Conservation (phyloP, 2,797 vertebrate species). For the Chloroceryle inda region DNA sequence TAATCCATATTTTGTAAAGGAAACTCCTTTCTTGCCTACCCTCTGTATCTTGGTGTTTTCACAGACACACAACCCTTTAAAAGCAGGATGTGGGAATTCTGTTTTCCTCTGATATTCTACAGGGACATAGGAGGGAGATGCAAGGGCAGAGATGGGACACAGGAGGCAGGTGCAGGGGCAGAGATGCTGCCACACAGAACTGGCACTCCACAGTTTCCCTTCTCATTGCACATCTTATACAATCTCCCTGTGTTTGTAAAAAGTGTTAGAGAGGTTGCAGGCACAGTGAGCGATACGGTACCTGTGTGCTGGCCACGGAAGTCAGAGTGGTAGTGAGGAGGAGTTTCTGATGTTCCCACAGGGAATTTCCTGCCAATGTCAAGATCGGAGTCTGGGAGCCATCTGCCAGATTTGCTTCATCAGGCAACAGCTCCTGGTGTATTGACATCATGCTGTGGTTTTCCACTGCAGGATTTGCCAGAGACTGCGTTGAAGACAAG, state of each 20-base stretch:
- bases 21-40: not conserved
- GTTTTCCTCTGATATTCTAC: not conserved
- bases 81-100: not conserved
- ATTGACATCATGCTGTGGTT: not conserved
- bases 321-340: rapidly evolving
- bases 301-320: not conserved
- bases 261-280: not conserved
- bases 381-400: rapidly evolving
- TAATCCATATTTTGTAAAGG: not conserved
- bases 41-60: not conserved
- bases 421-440: not conserved
- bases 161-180: not conserved
- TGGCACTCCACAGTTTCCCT: not conserved
- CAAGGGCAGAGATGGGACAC: not conserved
- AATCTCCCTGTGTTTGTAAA: not conserved
- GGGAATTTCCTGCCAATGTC: not conserved
- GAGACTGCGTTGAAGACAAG: not conserved
- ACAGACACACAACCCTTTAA: not conserved
- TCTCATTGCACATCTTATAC: not conserved
- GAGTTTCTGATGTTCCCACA: not conserved
- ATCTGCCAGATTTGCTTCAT: not conserved
- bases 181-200: rapidly evolving
- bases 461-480: constrained; percentile 39
- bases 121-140: not conserved
- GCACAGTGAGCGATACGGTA: rapidly evolving